Conservation (phyloP, 2,797 vertebrate genomes). For the Galagoides demidoff region DNA sequence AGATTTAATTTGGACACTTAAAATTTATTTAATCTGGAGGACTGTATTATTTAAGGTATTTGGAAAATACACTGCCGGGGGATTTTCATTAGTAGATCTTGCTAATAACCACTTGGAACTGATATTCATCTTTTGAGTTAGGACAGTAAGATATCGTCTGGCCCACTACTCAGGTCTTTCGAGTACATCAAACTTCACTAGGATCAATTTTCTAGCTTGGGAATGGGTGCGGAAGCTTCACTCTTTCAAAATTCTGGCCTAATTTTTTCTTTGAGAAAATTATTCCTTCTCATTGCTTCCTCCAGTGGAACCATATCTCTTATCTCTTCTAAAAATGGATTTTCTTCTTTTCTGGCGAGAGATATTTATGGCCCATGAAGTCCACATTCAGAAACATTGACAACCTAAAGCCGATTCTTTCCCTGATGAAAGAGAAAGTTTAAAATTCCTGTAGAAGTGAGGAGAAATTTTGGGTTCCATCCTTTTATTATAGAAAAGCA, state of each 20-base stretch:
- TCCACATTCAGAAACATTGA: not conserved
- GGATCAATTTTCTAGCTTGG: not conserved
- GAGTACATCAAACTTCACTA: not conserved
- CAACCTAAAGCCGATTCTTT: not conserved
- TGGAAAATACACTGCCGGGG: not conserved
- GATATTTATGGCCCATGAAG: not conserved
- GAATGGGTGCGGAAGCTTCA: not conserved
- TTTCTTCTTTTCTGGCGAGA: not conserved
- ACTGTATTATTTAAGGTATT: constrained; percentile 11
- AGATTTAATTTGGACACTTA: constrained; percentile 8
- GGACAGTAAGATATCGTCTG: not conserved
- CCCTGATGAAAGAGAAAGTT: not conserved
- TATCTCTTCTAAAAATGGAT: not conserved
- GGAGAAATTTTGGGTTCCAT: not conserved
- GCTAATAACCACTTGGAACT: not conserved
- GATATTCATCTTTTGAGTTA: not conserved
- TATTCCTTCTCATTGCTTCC: not conserved
- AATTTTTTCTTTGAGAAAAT: not conserved
- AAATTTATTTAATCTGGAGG: not conserved
- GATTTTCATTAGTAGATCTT: not conserved
- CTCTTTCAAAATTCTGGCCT: not conserved
- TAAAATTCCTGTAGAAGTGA: not conserved
- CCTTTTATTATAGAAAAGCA: not conserved
- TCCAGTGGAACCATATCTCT: not conserved
- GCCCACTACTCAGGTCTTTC: not conserved